Percentiles rank a stretch among this genome's conserved stretches.
Evolutionary conservation across 2,797 vertebrate species (phyloP).

Genomic region (Enteromius thamalakanensis): DNA sequence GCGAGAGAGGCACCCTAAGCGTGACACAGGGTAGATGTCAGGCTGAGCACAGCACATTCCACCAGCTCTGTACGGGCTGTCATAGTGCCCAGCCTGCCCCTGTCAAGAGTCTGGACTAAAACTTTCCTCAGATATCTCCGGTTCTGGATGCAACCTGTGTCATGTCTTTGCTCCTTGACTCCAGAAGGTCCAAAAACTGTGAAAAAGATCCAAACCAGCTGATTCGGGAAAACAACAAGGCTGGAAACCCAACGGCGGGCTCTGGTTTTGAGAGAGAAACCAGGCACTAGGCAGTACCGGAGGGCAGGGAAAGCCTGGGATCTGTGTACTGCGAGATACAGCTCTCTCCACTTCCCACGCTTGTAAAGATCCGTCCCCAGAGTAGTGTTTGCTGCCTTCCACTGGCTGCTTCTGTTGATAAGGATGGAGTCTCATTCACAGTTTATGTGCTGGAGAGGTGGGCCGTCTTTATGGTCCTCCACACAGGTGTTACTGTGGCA

Average conservation of each 20-base stretch:
- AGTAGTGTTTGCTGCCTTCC: conserved; percentile 21
- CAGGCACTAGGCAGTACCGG: conserved; percentile 32
- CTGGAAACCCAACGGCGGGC: not conserved
- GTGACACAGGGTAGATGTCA: conserved; percentile 23
- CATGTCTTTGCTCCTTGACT: conserved; percentile 6
- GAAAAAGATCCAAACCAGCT: not conserved
- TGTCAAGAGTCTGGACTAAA: not conserved
- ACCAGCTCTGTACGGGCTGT: conserved; percentile 1
- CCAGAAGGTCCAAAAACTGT: not conserved
- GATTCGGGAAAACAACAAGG: not conserved
- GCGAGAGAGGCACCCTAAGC: conserved; percentile 3
- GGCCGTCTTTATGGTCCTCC: conserved; percentile 60
- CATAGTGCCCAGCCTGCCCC: conserved; percentile 3
- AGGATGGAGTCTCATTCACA: conserved; percentile 43
- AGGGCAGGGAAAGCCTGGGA: conserved; percentile 27
- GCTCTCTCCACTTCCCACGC: conserved; percentile 17
- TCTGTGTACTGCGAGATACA: not conserved
- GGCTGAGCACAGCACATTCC: conserved; percentile 57
- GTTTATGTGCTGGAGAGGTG: conserved; percentile 46
- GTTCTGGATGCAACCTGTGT: not conserved
- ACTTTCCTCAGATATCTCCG: not conserved
- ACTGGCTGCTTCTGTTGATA: conserved; percentile 25
- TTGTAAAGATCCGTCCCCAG: conserved; percentile 18
- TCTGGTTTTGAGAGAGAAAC: not conserved
- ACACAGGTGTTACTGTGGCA: conserved; percentile 67